Conservation (phyloP, 2,797 vertebrate genomes). For the Brotula barbata region DNA sequence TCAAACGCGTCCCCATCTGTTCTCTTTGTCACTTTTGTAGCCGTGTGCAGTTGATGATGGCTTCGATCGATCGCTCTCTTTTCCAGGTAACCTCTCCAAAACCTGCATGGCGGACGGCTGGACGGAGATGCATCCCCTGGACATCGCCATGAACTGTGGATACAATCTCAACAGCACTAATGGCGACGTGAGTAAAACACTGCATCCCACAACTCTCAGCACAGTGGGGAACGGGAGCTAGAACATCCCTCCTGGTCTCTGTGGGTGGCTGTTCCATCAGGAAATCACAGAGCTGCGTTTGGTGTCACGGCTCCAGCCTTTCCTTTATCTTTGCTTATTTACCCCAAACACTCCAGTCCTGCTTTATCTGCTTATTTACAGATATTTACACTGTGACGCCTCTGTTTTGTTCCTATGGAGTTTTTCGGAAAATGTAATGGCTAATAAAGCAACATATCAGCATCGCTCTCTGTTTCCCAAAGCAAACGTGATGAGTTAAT, state of each 20-base stretch:
- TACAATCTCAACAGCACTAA: slow-evolving; percentile 79
- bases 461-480: slow-evolving; percentile 5
- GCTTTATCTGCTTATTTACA: slow-evolving; percentile 1
- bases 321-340: background rate
- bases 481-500: no score
- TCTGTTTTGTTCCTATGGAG: background rate
- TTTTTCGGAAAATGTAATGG: slow-evolving; percentile 12
- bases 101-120: slow-evolving; percentile 88
- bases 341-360: background rate
- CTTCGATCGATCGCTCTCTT: slow-evolving; percentile 36
- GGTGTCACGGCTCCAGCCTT: slow-evolving; percentile 4
- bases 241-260: slow-evolving; percentile 27
- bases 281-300: slow-evolving; percentile 31
- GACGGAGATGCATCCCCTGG: slow-evolving; percentile 83
- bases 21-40: no score
- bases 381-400: background rate
- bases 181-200: slow-evolving; percentile 76
- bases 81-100: slow-evolving; percentile 89
- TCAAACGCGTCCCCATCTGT: no score
- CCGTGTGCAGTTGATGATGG: background rate
- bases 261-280: slow-evolving; percentile 26
- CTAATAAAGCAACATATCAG: background rate
- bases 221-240: slow-evolving; percentile 21
- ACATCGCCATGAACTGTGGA: slow-evolving; percentile 85
- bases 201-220: slow-evolving; percentile 2